These are phyloP conservation scores for Agrochola macilenta DNA, from an alignment of 2,888 invertebrate genomes.

Conservation along the genomic window DNA sequence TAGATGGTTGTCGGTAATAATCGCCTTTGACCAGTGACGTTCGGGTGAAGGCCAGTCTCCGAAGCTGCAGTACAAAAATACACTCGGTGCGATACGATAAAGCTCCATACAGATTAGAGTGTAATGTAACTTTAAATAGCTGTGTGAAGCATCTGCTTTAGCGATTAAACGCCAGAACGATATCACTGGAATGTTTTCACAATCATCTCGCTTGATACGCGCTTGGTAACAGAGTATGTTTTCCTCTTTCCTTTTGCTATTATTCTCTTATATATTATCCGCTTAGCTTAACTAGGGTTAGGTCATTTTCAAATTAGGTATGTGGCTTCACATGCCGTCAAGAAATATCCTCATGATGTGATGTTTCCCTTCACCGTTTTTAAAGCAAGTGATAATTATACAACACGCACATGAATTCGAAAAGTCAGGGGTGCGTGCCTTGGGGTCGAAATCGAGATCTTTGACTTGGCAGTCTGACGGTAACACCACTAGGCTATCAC, in stretches of 20 bases:
- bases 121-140: slow-evolving; percentile 13
- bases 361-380: too few species aligned
- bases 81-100: slow-evolving; percentile 46
- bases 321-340: too few species aligned
- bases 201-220: slow-evolving; percentile 1
- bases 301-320: background rate
- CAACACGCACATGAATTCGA: too few species aligned
- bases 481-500: too few species aligned
- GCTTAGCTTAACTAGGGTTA: background rate
- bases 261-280: background rate
- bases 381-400: too few species aligned
- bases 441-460: too few species aligned
- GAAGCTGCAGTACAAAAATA: slow-evolving; percentile 64
- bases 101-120: slow-evolving; percentile 20
- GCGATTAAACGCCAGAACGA: slow-evolving; percentile 10
- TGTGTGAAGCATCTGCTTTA: slow-evolving; percentile 22
- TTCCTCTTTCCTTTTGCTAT: slow-evolving; percentile 6
- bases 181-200: slow-evolving; percentile 22
- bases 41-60: slow-evolving; percentile 76
- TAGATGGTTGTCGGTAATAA: slow-evolving; percentile 72
- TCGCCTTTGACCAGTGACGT: slow-evolving; percentile 69
- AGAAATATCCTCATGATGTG: too few species aligned
- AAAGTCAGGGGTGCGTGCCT: too few species aligned
- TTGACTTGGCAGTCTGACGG: too few species aligned
- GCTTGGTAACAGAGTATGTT: slow-evolving; percentile 5